These are phyloP conservation scores for Lochmaea crataegi DNA, from an alignment of 2,888 invertebrate genomes.

Conservation along the genomic window DNA sequence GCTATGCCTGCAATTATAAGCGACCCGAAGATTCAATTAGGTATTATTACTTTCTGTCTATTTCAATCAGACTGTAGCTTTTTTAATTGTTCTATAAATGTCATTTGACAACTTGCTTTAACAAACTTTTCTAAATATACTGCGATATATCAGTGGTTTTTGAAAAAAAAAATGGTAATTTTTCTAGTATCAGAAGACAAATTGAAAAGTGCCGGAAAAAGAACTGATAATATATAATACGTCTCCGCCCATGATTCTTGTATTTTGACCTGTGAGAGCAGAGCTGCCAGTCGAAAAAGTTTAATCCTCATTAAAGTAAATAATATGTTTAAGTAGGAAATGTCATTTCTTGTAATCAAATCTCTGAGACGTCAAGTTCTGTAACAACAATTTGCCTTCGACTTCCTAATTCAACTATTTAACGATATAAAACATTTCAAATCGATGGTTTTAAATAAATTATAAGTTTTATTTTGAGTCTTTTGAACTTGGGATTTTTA, in stretches of 20 bases:
- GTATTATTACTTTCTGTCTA: too few species aligned
- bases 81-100: too few species aligned
- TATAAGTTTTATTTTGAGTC: neutral
- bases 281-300: conserved; percentile 24
- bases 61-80: too few species aligned
- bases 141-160: too few species aligned
- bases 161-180: too few species aligned
- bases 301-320: conserved; percentile 40
- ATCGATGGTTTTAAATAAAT: neutral
- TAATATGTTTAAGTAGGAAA: conserved; percentile 50
- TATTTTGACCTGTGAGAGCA: conserved; percentile 23
- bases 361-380: conserved; percentile 39
- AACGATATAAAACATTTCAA: neutral
- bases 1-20: too few species aligned
- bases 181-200: too few species aligned
- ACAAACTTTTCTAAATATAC: too few species aligned
- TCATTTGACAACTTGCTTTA: too few species aligned
- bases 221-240: neutral
- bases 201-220: too few species aligned
- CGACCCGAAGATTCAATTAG: too few species aligned
- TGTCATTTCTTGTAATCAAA: conserved; percentile 52
- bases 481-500: conserved; percentile 7
- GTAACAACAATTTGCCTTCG: conserved; percentile 19
- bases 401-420: conserved; percentile 11
- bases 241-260: conserved; percentile 5